Conservation (phyloP, 2,888 invertebrate genomes). For the Folsomia manolachei region DNA sequence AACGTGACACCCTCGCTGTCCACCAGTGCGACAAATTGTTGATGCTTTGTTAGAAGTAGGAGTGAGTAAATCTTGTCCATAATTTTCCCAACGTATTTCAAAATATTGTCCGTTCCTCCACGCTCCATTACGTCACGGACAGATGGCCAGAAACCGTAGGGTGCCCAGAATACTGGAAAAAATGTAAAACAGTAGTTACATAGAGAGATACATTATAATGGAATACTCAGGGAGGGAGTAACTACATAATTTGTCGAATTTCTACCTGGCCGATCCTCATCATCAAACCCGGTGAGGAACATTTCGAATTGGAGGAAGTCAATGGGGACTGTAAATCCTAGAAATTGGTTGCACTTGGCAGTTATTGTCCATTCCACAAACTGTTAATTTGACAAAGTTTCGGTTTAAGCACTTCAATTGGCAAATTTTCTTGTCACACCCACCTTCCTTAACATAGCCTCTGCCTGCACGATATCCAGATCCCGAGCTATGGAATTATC, state of each 20-base stretch:
- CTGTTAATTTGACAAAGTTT: background rate
- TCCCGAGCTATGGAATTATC: background rate
- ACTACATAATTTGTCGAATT: no score
- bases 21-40: constrained; percentile 7
- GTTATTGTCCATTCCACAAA: background rate
- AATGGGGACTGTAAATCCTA: background rate
- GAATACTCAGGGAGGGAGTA: no score
- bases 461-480: constrained; percentile 1
- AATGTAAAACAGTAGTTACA: background rate
- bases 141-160: background rate
- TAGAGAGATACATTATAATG: no score
- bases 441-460: constrained; percentile 2
- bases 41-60: constrained; percentile 6
- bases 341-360: background rate
- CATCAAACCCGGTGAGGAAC: constrained; percentile 3
- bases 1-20: constrained; percentile 6
- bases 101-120: background rate
- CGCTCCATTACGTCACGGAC: background rate
- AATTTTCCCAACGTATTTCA: background rate
- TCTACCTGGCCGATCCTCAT: constrained; percentile 11
- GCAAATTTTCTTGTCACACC: no score
- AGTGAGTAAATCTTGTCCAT: constrained; percentile 11
- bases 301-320: background rate
- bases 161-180: background rate
- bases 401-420: background rate